A percentile compares a stretch with the other conserved stretches of the same genome.
These are phyloP conservation scores for Menidia beryllina DNA, from an alignment of 2,113 vertebrate species.

Conservation along the genomic window DNA sequence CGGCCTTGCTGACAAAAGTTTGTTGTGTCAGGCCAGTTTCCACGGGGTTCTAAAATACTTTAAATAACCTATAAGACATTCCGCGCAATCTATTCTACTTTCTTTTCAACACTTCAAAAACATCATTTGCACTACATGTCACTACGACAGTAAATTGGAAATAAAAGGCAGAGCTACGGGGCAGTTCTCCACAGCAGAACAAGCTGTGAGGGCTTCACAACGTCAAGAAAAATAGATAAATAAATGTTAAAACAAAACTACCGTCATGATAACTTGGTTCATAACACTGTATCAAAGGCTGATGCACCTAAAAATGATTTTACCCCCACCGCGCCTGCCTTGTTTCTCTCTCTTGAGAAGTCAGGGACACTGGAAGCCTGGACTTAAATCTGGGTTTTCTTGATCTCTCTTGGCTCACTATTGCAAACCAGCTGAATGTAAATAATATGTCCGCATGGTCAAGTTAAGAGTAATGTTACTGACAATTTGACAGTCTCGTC, in stretches of 20 bases:
- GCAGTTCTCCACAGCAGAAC: conserved; percentile 25
- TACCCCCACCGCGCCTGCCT: too few species aligned
- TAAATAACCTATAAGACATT: conserved; percentile 24
- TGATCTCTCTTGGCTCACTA: conserved; percentile 1
- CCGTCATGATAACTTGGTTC: too few species aligned
- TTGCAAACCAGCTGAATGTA: conserved; percentile 1
- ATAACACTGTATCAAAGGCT: not conserved
- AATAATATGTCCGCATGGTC: not conserved
- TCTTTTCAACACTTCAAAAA: conserved; percentile 22
- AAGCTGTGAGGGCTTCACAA: conserved; percentile 23
- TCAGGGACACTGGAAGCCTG: not conserved
- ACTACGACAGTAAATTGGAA: conserved; percentile 14
- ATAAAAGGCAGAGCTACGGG: conserved; percentile 18
- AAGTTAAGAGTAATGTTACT: conserved; percentile 18
- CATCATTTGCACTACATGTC: conserved; percentile 37
- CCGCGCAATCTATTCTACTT: conserved; percentile 44
- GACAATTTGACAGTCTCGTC: conserved; percentile 8
- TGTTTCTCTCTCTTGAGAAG: not conserved
- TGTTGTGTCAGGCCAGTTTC: not conserved
- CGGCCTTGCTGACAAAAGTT: too few species aligned
- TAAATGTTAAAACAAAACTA: not conserved
- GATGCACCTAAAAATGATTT: not conserved
- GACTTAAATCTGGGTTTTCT: conserved; percentile 5
- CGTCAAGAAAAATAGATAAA: not conserved
- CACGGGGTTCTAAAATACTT: conserved; percentile 29